These are phyloP conservation scores for Idaea biselata DNA, from an alignment of 2,888 invertebrate genomes.

Conservation along the genomic window DNA sequence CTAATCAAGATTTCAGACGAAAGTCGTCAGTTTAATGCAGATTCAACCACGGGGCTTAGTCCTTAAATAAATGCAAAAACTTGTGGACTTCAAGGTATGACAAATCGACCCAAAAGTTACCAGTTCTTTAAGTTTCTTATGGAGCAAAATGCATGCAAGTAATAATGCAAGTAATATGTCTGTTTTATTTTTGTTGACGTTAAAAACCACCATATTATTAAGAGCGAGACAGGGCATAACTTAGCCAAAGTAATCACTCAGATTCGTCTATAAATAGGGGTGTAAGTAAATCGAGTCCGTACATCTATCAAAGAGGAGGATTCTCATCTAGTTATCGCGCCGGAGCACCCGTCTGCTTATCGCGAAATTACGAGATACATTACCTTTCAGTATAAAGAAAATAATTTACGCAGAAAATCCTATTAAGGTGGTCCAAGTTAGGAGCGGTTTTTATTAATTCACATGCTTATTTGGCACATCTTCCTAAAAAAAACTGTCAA, in stretches of 20 bases:
- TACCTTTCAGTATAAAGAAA: conserved; percentile 64
- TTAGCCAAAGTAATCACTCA: too few species aligned
- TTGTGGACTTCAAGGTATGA: not conserved
- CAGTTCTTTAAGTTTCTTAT: not conserved
- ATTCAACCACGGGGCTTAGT: too few species aligned
- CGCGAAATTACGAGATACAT: conserved; percentile 64
- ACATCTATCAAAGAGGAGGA: not conserved
- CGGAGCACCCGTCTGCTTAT: not conserved
- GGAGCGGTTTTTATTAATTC: conserved; percentile 1
- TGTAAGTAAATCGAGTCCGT: not conserved
- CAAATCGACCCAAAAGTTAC: not conserved
- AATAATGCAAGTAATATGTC: too few species aligned
- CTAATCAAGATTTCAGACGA: too few species aligned
- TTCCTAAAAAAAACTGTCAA: too few species aligned
- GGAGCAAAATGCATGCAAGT: not conserved
- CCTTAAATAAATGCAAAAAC: too few species aligned
- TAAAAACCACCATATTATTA: too few species aligned
- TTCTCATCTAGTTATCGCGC: not conserved
- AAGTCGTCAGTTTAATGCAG: too few species aligned
- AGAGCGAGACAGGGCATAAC: too few species aligned
- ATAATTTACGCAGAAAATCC: conserved; percentile 70
- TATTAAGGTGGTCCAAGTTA: conserved; percentile 26
- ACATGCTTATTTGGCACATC: too few species aligned
- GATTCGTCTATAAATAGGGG: too few species aligned
- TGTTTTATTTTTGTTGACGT: too few species aligned